Base-by-base conservation (phyloP, 2,113 vertebrate species). In the Murina feae region DNA sequence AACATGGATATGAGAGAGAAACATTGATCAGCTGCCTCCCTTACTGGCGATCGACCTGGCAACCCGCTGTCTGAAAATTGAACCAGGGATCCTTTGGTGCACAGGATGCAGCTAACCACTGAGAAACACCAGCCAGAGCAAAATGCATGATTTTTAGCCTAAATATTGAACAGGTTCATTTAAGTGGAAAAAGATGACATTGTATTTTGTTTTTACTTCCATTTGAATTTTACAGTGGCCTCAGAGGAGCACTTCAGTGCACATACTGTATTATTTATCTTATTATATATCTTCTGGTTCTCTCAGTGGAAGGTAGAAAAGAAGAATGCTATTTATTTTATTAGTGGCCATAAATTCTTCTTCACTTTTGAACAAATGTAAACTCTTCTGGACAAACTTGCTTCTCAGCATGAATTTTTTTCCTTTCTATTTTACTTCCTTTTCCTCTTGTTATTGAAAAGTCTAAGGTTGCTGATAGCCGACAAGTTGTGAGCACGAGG, bases 81-180 rank as follows among this genome's bases (percentile, higher is more conserved):
- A 30, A 63, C 60, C 28, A 63, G 60, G 11, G 25, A 14, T 32
- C 60, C 60, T 63, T 60, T 63, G 28, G 28, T 63, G 5, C 60
- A 63, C 12, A 32, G 60, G 60, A 32, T 63, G 12, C 28, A 14
- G 60, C 60, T 63, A 63, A 63, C 60, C 60, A 63, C 60, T 30
- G 60, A 63, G 13, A 28, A 28, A 63, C 28, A 14, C 28, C 30
- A 32, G 60, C 60, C 28, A 63, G 60, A 32, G 28, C 28, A 55
- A 86, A 94, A 89, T 68, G 37, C 25, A 30, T 25, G 47, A 7
- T 13, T 93, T 86, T 89, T 39, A 53, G 37, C 82, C 21, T 90
- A 69, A 83, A 76, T 91, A 58, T 94, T 83, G 60, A 85, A 90
- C 47, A 25, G 30, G 18, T 32, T 69, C 7, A 49, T 84, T 94